These are phyloP conservation scores for Eilema depressum DNA, from an alignment of 2,888 invertebrate species.

Conservation along the genomic window DNA sequence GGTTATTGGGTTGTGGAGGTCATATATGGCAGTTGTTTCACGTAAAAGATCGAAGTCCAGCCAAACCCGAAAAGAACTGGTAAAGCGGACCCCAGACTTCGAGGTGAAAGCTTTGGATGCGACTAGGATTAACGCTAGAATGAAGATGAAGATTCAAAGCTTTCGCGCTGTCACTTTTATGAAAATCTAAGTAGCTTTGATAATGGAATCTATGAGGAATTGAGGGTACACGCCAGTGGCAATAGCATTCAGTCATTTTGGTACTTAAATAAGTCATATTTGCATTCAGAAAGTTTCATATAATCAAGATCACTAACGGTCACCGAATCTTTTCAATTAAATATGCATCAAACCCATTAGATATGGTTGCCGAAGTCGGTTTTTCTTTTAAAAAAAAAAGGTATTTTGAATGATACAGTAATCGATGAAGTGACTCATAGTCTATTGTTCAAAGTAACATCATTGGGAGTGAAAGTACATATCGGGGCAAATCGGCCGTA, in stretches of 20 bases:
- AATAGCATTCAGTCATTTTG: no score
- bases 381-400: not conserved
- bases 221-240: not conserved
- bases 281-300: not conserved
- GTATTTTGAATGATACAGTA: constrained; percentile 30
- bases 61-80: no score
- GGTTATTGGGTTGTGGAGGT: no score
- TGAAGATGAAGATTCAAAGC: no score
- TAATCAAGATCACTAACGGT: not conserved
- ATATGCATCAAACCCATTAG: not conserved
- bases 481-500: constrained; percentile 55
- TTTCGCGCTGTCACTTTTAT: no score
- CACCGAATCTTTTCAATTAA: not conserved
- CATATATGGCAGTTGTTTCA: no score
- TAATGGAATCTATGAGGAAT: not conserved
- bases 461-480: constrained; percentile 70
- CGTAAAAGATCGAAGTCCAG: no score
- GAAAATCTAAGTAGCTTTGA: not conserved
- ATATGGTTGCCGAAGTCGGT: not conserved
- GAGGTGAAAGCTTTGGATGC: no score
- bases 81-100: no score
- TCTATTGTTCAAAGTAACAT: constrained; percentile 60
- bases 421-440: constrained; percentile 54
- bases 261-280: not conserved
- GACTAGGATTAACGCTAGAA: no score